Base-by-base conservation (phyloP, 2,888 invertebrate genomes). In the Epiperipatus broadwayi region DNA sequence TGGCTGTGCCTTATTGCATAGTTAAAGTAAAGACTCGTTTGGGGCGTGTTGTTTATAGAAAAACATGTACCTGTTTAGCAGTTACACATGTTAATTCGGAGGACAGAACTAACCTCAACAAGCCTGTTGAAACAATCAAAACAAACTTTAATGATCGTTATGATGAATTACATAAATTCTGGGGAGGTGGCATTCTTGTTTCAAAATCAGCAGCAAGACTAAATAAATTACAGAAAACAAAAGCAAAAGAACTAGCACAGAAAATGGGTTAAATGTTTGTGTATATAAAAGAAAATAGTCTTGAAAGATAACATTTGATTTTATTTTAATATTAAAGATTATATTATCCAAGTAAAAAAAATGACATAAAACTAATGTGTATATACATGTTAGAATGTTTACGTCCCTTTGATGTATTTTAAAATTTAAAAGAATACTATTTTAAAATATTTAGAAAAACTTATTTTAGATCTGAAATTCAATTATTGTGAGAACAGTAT, bases 1-100 rank as follows among this genome's bases (percentile, higher is more conserved):
- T 97, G 95, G 93, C 91, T 43, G 89, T 99, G n/a, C 95, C 97
- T 14, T 99, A 99, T 65, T 95, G 95, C 63, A 95, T 99, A 51
- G 77, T 97, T 19, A 97, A 97, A 66, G 89, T 91, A 57, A 97
- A 97, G 65, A 85, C 95, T 28, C 75, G 93, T 45, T 68, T 97
- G 42, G 97, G 97, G 52, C 73, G 79, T 48, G 75, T 97, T 41
- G 93, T 95, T 1, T 77, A 85, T 57, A 76, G 93, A 57, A 97
- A 95, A 67, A 95, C 93, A 1, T 84, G 84, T 65, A 73, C 87
- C 1, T 70, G 79, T 49, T 64, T 97, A 50, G 91, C 91, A 33
- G 64, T 93, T 44, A 80, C 83, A 50, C 71, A 78, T 60, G 83
- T 85, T 41, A 60, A 65, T 49, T 58, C 66, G 61, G 85, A 84